Evolutionary conservation across 1,140 invertebrate species (phyloP), one percentile per base, ranked within the genome.

Genomic region (Bombus waltoni): DNA sequence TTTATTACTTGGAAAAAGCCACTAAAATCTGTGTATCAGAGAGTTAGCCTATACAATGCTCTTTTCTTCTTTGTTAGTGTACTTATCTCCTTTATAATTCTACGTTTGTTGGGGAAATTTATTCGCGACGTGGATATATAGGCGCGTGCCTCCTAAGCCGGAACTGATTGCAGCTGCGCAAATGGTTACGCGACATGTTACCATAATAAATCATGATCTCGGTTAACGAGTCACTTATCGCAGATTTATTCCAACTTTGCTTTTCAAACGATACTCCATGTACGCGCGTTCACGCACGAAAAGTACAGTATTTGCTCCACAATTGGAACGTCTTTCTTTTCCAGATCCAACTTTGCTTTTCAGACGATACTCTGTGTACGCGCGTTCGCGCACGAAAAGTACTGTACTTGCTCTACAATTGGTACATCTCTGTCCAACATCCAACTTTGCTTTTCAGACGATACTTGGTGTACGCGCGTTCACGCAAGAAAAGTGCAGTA

Each of bases 371-470:
- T 32, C 32, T 32, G 1, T 32, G 32, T 32, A 32, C 32, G 32
- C 32, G 32, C 32, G 47, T 18, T 22, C 47, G 22, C 6, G 22
- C 15, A 22, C 2, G 47, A 53, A 53, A 53, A 18, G 18, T 22
- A 53, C 47, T 5, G 18, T 32, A 32, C 1, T 32, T 32, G 32
- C 32, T 32, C 32, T 32, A 32, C 32, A 32, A 32, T 32, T 32
- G 32, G 32, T 0, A 32, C 32, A 1, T 32, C 32, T 32, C 1
- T 32, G 0, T 32, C 32, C 32, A 0, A 0, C 1, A 32, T 0
- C 18, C 8, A 22, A 35, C 32, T 68, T 66, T 38, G 47, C 47
- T 53, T 53, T 53, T 53, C 47, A 53, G 22, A 53, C 22, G 18
- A 53, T 22, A 53, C 22, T 53, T 15, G 15, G 47, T 5, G 47